Conservation (phyloP, 2,797 vertebrate genomes). For the Brachymystax lenok region DNA sequence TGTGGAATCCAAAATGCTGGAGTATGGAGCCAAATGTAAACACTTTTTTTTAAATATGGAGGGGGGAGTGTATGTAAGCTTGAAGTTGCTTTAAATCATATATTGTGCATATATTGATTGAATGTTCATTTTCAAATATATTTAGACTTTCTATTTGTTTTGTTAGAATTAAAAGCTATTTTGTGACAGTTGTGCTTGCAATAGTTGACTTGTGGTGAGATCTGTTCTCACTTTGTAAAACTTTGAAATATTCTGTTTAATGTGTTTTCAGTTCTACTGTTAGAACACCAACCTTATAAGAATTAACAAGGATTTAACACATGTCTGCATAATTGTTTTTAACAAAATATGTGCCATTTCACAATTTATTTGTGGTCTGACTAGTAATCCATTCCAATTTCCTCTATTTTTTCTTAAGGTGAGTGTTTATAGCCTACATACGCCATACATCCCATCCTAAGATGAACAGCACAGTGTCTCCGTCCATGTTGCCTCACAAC, state of each 20-base stretch:
- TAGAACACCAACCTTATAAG: neutral
- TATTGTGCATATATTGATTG: neutral
- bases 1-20: too few species aligned
- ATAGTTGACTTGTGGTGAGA: neutral
- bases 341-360: too few species aligned
- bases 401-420: neutral
- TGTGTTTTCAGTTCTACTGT: neutral
- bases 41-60: too few species aligned
- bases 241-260: too few species aligned
- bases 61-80: neutral
- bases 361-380: neutral
- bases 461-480: slow-evolving; percentile 30
- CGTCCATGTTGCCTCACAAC: slow-evolving; percentile 10
- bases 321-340: neutral
- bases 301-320: neutral
- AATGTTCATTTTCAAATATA: neutral
- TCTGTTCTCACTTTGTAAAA: neutral
- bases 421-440: neutral
- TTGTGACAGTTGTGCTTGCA: neutral
- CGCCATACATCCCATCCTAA: neutral
- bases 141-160: neutral
- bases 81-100: neutral
- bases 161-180: neutral
- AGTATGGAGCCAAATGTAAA: too few species aligned
- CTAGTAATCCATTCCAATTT: neutral